Evolutionary conservation across 92 coral and sea anemone species (phyloP).

Genomic region (Umimayanthus chanpuru): DNA sequence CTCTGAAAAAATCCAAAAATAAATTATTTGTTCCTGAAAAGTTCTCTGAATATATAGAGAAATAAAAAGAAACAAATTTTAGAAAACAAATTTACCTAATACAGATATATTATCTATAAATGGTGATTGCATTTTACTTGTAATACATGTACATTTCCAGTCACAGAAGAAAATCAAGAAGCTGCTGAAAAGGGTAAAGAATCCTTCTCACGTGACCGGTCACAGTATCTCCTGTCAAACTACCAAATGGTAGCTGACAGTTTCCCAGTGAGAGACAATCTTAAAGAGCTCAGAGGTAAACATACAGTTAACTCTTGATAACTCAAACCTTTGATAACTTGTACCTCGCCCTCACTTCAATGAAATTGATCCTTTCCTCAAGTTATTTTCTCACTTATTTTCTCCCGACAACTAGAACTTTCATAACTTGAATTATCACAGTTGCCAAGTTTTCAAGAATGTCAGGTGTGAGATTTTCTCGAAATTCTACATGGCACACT

Average conservation of each 20-base stretch:
- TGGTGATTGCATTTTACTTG: neutral
- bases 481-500: too few relatives aligned
- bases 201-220: neutral
- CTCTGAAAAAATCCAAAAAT: too few relatives aligned
- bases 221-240: constrained; percentile 27
- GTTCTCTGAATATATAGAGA: too few relatives aligned
- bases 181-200: neutral
- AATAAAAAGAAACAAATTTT: too few relatives aligned
- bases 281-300: constrained; percentile 3
- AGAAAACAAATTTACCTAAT: neutral
- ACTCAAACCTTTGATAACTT: neutral
- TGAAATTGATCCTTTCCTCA: neutral
- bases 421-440: too few relatives aligned
- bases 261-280: constrained; percentile 14
- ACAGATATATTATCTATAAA: neutral
- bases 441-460: too few relatives aligned
- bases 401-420: too few relatives aligned
- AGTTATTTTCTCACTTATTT: neutral
- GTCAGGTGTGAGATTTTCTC: too few relatives aligned
- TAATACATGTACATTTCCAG: neutral
- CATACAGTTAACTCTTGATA: neutral
- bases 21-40: too few relatives aligned
- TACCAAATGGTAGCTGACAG: constrained; percentile 27
- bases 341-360: neutral
- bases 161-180: neutral